Conservation (phyloP, 92 coral and sea anemone genomes). For the Porites lobata region DNA sequence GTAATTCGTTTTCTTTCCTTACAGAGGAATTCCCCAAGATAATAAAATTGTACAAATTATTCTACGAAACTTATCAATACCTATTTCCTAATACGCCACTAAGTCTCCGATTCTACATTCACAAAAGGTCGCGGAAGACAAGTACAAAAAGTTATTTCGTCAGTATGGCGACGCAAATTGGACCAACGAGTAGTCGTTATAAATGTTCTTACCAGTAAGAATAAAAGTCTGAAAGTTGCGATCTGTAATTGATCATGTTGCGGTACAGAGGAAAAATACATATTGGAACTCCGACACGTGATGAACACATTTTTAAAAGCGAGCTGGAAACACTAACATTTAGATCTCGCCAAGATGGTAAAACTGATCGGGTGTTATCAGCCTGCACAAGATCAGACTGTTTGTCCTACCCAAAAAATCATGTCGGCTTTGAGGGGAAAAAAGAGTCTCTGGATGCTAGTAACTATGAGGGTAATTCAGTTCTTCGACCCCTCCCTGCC, state of each 20-base stretch:
- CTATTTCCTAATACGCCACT: background rate
- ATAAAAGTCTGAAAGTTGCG: background rate
- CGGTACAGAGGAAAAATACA: background rate
- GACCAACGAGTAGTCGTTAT: background rate
- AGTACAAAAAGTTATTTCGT: background rate
- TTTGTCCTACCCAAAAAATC: background rate
- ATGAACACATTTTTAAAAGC: background rate
- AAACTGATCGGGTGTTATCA: background rate
- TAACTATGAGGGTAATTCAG: background rate
- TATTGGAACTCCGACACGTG: background rate
- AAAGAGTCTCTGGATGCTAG: background rate
- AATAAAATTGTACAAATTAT: background rate
- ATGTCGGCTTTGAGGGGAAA: background rate
- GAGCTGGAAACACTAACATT: background rate
- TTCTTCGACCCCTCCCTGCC: background rate
- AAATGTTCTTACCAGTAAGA: background rate
- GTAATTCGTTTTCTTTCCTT: background rate
- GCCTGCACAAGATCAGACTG: background rate
- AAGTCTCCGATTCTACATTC: background rate
- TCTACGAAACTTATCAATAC: background rate
- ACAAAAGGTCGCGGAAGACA: background rate
- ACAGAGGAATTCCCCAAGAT: background rate
- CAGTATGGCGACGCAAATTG: background rate
- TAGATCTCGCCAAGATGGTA: background rate
- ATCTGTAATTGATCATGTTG: constrained; percentile 2